These are phyloP conservation scores for Centruroides vittatus DNA, from an alignment of 1,140 invertebrate genomes.

Conservation along the genomic window DNA sequence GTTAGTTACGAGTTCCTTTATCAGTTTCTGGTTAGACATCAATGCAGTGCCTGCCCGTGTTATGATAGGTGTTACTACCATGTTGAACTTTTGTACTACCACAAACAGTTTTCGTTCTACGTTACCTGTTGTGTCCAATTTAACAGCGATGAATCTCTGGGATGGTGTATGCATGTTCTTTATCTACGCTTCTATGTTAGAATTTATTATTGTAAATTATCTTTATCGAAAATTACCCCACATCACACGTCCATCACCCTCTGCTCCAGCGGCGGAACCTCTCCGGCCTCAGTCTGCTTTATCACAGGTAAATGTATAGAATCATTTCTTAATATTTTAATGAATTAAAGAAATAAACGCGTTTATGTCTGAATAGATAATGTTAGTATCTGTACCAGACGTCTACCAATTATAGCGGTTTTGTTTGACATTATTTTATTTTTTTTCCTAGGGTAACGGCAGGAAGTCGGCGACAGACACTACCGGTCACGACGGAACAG, in stretches of 20 bases:
- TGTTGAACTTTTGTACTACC: constrained; percentile 95
- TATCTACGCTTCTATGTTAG: constrained; percentile 80
- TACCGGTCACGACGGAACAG: background rate
- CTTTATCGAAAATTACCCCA: constrained; percentile 45
- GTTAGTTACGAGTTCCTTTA: constrained; percentile 84
- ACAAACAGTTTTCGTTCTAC: constrained; percentile 39
- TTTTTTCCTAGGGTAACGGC: background rate
- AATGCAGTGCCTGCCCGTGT: constrained; percentile 85
- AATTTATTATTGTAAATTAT: constrained; percentile 90
- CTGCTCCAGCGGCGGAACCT: background rate
- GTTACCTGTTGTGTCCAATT: constrained; percentile 76
- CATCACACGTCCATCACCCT: constrained; percentile 1
- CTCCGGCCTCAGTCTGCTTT: background rate
- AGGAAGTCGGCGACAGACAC: background rate
- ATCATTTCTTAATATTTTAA: no score
- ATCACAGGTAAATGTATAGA: background rate
- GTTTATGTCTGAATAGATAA: no score
- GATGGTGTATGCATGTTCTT: constrained; percentile 95
- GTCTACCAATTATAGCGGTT: no score
- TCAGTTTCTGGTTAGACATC: constrained; percentile 90
- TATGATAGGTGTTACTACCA: constrained; percentile 64
- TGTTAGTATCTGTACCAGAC: no score
- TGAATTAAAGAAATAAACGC: no score
- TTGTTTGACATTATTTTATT: background rate
- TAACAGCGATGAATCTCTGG: constrained; percentile 94